phyloP scores from a whole-genome alignment of 2,113 vertebrate genomes.

The Phalacrocorax brasilianus region DNA sequence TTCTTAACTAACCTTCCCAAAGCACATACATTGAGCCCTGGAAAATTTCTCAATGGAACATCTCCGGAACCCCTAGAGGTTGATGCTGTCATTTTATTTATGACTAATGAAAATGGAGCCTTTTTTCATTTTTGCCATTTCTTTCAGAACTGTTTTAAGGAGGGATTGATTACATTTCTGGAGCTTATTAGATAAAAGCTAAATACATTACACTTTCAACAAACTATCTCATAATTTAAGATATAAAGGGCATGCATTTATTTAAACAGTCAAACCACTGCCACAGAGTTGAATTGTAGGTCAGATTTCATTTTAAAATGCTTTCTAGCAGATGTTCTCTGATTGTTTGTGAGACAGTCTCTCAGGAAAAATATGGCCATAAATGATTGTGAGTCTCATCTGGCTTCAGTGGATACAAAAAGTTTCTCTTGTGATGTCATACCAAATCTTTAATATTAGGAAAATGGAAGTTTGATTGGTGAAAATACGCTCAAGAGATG shows the following conservation, averaged over 20 bases:
- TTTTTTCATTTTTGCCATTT: slow-evolving; percentile 71
- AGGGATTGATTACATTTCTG: slow-evolving; percentile 77
- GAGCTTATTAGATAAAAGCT: slow-evolving; percentile 81
- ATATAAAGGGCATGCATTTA: slow-evolving; percentile 83
- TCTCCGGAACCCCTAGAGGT: slow-evolving; percentile 58
- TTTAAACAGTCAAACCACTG: slow-evolving; percentile 72
- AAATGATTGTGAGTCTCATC: slow-evolving; percentile 53
- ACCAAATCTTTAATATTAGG: slow-evolving; percentile 38
- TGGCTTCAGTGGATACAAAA: slow-evolving; percentile 21
- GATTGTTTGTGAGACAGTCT: slow-evolving; percentile 73
- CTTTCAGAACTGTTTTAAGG: slow-evolving; percentile 72
- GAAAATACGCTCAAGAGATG: slow-evolving; percentile 42
- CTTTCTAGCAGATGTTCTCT: slow-evolving; percentile 72
- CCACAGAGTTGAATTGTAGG: slow-evolving; percentile 80
- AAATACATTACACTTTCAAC: slow-evolving; percentile 87
- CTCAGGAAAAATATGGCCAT: slow-evolving; percentile 55
- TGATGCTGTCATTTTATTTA: slow-evolving; percentile 67
- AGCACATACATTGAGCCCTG: slow-evolving; percentile 21
- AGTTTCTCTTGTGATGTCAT: slow-evolving; percentile 59
- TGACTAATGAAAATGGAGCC: slow-evolving; percentile 72
- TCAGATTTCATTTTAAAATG: slow-evolving; percentile 78
- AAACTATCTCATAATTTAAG: slow-evolving; percentile 85
- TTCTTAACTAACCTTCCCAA: slow-evolving; percentile 32
- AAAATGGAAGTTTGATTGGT: slow-evolving; percentile 35
- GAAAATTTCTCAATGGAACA: slow-evolving; percentile 62